Evolutionary conservation across 2,113 vertebrate genomes (phyloP), one percentile per base, ranked within the genome.

Genomic region (Potamarius usumacintae): DNA sequence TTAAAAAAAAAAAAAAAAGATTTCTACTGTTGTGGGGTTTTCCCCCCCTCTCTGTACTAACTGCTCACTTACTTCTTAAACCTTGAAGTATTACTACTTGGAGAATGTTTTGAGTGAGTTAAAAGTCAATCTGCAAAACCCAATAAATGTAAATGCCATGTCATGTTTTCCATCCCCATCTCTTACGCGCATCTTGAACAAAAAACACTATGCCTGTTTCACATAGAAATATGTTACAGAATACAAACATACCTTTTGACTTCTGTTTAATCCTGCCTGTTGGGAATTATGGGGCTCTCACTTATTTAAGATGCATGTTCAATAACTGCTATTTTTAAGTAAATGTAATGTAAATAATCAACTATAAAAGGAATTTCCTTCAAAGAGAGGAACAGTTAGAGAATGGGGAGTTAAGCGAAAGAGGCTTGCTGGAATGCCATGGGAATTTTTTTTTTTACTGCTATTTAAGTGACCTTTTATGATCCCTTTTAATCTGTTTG

Each of bases 311-410:
- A 53, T 8, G 86, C 60, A 84, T 52, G 62, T 42, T 83, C 15
- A 63, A 81, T 27, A 77, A 52, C 48, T 53, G 22, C 52, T 15
- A 55, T 5, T 25, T n/a, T 0, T 14, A 53, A n/a, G 1, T 22
- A 78, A 55, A 50, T 50, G 7, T 22, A 55, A 55, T 27, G 22
- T n/a, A 78, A 55, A 78, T 78, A 27, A 27, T 27, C 55, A 79
- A 27, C 14, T 1, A 76, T n/a, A 10, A 82, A 91, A 5, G 76
- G 22, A 42, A 5, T 30, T 15, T 77, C 48, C 74, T 90, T 80
- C 89, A 91, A 87, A 90, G 83, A 69, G 11, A 87, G 84, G 89
- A 71, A 83, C 87, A 52, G 90, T 88, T 86, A 85, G 27, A 85
- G 82, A 83, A 91, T 76, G 91, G 88, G 86, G 69, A 92, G 27